A percentile compares a stretch with the other conserved stretches of the same genome.
These are phyloP conservation scores for Elachura formosa DNA, from an alignment of 2,113 vertebrate genomes.

Conservation along the genomic window DNA sequence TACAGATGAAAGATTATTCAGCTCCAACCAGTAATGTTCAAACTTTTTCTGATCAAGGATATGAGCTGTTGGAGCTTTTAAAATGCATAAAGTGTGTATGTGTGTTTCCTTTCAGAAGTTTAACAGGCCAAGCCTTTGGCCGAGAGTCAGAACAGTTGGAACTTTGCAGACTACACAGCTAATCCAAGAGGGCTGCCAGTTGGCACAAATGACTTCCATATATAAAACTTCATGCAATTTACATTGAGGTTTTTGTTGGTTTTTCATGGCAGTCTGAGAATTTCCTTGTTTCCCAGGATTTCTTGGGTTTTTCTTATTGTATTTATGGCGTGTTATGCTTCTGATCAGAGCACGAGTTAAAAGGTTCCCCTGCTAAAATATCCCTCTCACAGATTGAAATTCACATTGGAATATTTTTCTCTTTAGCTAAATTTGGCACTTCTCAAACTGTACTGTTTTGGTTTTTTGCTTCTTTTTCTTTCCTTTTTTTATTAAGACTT, in stretches of 20 bases:
- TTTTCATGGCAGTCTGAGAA: slow-evolving; percentile 6
- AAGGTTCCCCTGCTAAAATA: background rate
- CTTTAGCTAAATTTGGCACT: background rate
- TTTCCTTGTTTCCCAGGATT: background rate
- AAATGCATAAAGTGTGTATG: background rate
- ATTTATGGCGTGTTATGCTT: background rate
- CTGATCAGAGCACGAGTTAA: background rate
- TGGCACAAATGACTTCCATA: slow-evolving; percentile 1
- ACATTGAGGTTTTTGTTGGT: background rate
- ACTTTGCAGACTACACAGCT: slow-evolving; percentile 27
- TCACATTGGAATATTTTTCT: background rate
- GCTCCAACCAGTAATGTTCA: background rate
- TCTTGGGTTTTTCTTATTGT: background rate
- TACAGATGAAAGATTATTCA: slow-evolving; percentile 32
- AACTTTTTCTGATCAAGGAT: slow-evolving; percentile 13
- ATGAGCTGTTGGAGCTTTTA: slow-evolving; percentile 40
- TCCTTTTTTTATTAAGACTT: background rate
- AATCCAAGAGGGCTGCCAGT: slow-evolving; percentile 9
- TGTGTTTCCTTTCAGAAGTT: slow-evolving; percentile 59
- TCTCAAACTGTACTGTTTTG: background rate
- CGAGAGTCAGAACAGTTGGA: slow-evolving; percentile 32
- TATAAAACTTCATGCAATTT: background rate
- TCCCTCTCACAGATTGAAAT: background rate
- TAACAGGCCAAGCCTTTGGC: slow-evolving; percentile 19
- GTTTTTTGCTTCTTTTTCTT: background rate